Evolutionary conservation across 2,797 vertebrate genomes (phyloP).

Genomic region (Phalloptychus januarius): DNA sequence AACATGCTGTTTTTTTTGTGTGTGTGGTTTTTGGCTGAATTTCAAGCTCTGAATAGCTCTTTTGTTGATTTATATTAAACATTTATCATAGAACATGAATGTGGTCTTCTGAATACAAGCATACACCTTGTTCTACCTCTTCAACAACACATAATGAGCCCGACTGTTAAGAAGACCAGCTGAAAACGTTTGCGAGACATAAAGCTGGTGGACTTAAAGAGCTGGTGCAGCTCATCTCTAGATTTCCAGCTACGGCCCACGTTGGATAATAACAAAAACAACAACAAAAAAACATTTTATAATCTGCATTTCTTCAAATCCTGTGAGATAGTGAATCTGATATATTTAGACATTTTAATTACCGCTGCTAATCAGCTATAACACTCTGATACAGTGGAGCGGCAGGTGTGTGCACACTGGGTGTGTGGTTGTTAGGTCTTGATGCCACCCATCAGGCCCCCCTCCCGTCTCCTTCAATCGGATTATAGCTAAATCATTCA

Average conservation of each 20-base stretch:
- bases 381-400: constrained; percentile 60
- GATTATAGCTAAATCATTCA: constrained; percentile 74
- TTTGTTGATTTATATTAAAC: constrained; percentile 42
- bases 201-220: constrained; percentile 27
- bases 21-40: constrained; percentile 46
- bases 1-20: constrained; percentile 27
- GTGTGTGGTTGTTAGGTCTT: constrained; percentile 59
- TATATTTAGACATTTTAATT: constrained; percentile 72
- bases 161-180: constrained; percentile 46
- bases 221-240: constrained; percentile 48
- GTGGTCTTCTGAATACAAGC: constrained; percentile 28
- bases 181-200: constrained; percentile 40
- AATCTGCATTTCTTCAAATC: constrained; percentile 69
- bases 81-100: constrained; percentile 36
- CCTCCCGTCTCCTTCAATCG: constrained; percentile 54
- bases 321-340: constrained; percentile 61
- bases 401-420: constrained; percentile 67
- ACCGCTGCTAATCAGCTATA: constrained; percentile 67
- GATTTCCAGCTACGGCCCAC: constrained; percentile 47
- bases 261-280: constrained; percentile 65
- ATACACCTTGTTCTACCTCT: constrained; percentile 21
- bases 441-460: constrained; percentile 48
- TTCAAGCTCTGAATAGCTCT: constrained; percentile 39
- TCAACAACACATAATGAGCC: constrained; percentile 13
- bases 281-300: constrained; percentile 45